A percentile compares a stretch with the other conserved stretches of the same genome.
Evolutionary conservation across 2,888 invertebrate species (phyloP).

Genomic region (Pristionchus japonicus): DNA sequence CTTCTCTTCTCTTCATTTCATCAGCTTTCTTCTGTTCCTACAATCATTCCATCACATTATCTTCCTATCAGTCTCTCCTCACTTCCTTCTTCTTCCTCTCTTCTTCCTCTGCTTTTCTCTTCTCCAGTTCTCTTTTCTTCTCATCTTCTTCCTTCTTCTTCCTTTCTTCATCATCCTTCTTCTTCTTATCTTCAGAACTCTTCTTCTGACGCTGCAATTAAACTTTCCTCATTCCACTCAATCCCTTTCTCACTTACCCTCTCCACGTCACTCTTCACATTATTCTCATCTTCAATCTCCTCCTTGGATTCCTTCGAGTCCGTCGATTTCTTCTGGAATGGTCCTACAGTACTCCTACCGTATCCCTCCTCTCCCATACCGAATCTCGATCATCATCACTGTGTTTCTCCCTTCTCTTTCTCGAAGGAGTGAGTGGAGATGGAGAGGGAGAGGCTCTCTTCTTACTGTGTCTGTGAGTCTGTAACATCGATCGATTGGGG

Average conservation of each 20-base stretch:
- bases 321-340: background rate
- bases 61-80: background rate
- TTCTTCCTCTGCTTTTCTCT: background rate
- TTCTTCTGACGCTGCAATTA: background rate
- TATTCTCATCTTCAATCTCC: background rate
- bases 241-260: background rate
- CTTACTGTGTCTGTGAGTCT: background rate
- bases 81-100: background rate
- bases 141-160: background rate
- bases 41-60: background rate
- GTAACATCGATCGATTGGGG: background rate
- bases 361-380: background rate
- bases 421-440: too few species aligned
- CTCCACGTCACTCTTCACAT: background rate
- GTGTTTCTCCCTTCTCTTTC: background rate
- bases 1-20: background rate
- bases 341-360: background rate
- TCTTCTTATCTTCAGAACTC: background rate
- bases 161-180: background rate
- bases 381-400: background rate
- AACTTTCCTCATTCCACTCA: background rate
- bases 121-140: background rate
- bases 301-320: background rate
- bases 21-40: background rate
- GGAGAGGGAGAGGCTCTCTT: background rate